Conservation (phyloP, 2,113 vertebrate species). For the Paraplagusia blochii region DNA sequence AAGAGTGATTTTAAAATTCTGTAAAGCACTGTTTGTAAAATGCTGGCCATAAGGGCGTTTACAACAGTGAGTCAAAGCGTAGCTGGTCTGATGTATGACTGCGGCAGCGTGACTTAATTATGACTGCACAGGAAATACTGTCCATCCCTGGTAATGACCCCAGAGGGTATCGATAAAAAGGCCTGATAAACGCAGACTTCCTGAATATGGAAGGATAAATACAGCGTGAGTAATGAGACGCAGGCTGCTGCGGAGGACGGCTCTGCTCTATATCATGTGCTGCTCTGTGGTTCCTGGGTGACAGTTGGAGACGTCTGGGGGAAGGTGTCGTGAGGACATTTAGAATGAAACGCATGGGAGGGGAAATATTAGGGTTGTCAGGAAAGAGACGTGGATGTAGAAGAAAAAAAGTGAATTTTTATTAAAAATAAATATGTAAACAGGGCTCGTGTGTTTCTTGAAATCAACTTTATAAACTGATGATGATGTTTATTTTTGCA, state of each 20-base stretch:
- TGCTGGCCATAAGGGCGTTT: constrained; percentile 23
- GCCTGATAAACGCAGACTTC: constrained; percentile 74
- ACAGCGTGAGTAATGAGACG: constrained; percentile 68
- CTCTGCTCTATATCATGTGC: constrained; percentile 69
- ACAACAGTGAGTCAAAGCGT: constrained; percentile 58
- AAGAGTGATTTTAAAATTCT: constrained; percentile 24
- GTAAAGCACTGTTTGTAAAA: constrained; percentile 18
- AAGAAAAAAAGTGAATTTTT: too few relatives aligned
- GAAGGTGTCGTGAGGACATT: too few relatives aligned
- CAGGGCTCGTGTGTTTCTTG: too few relatives aligned
- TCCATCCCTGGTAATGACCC: constrained; percentile 72
- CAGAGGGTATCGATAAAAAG: constrained; percentile 75
- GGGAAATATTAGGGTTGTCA: too few relatives aligned
- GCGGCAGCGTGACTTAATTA: constrained; percentile 71
- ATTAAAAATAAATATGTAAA: too few relatives aligned
- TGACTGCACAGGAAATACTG: constrained; percentile 71
- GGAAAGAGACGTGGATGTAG: too few relatives aligned
- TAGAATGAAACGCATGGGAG: too few relatives aligned
- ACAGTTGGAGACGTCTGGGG: neutral
- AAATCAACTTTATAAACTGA: too few relatives aligned
- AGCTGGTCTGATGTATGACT: constrained; percentile 56
- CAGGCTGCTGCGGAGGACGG: constrained; percentile 57
- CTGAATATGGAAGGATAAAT: constrained; percentile 70
- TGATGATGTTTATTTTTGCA: too few relatives aligned
- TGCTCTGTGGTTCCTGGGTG: constrained; percentile 39